Evolutionary conservation across 2,888 invertebrate species (phyloP).

Genomic region (Drosophila mayaguana): DNA sequence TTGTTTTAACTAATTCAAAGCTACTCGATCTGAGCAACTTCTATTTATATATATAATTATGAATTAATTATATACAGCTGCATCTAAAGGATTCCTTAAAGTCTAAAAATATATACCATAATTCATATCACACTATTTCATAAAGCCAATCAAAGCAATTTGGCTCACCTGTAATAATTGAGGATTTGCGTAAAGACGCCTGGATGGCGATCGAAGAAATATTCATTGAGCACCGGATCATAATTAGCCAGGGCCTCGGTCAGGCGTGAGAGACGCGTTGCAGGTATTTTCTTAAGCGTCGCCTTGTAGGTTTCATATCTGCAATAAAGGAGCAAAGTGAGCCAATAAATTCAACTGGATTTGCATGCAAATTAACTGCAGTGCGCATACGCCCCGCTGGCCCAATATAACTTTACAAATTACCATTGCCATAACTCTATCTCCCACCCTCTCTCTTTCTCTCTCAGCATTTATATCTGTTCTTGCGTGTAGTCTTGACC

Average conservation of each 20-base stretch:
- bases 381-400: constrained; percentile 46
- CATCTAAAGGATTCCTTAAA: no score
- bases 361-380: constrained; percentile 62
- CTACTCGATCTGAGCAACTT: no score
- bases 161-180: constrained; percentile 91
- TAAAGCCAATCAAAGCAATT: background rate
- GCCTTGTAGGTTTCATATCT: constrained; percentile 91
- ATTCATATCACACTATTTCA: background rate
- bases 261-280: constrained; percentile 92
- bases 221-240: constrained; percentile 95
- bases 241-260: constrained; percentile 95
- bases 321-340: constrained; percentile 41
- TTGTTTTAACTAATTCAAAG: no score
- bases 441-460: background rate
- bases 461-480: background rate
- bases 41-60: no score
- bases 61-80: no score
- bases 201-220: constrained; percentile 94
- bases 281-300: constrained; percentile 95
- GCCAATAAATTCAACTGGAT: constrained; percentile 56
- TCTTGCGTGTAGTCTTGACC: constrained; percentile 52
- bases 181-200: constrained; percentile 96
- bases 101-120: no score
- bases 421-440: constrained; percentile 62
- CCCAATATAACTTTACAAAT: constrained; percentile 69